Conservation (phyloP, 2,797 vertebrate species). For the Micrastur ruficollis region DNA sequence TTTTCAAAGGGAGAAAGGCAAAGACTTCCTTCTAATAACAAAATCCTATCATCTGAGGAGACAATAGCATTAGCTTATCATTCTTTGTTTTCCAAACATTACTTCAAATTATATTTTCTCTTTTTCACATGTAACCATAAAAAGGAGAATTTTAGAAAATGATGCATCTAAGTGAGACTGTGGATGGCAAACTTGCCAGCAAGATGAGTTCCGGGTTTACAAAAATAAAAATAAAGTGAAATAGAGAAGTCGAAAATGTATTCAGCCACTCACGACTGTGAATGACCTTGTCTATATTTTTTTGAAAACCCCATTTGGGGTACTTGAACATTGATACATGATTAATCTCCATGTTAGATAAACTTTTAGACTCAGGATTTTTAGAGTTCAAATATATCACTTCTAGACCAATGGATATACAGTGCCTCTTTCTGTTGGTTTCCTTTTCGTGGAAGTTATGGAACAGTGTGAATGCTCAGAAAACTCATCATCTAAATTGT, state of each 20-base stretch:
- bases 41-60: neutral
- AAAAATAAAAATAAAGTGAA: neutral
- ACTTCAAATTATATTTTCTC: neutral
- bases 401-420: neutral
- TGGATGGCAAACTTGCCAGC: neutral
- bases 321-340: neutral
- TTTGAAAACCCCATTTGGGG: neutral
- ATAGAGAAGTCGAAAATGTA: neutral
- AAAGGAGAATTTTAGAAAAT: neutral
- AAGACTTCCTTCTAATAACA: neutral
- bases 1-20: neutral
- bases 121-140: neutral
- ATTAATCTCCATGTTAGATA: neutral
- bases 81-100: neutral
- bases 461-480: neutral
- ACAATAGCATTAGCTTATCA: neutral
- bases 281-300: neutral
- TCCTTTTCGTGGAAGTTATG: neutral
- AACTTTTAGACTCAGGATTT: neutral
- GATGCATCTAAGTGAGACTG: neutral
- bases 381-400: neutral
- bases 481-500: neutral
- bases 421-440: neutral
- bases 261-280: neutral
- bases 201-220: neutral